Evolutionary conservation across 2,888 invertebrate genomes (phyloP), one percentile per base, ranked within the genome.

Genomic region (Monochamus alternatus): DNA sequence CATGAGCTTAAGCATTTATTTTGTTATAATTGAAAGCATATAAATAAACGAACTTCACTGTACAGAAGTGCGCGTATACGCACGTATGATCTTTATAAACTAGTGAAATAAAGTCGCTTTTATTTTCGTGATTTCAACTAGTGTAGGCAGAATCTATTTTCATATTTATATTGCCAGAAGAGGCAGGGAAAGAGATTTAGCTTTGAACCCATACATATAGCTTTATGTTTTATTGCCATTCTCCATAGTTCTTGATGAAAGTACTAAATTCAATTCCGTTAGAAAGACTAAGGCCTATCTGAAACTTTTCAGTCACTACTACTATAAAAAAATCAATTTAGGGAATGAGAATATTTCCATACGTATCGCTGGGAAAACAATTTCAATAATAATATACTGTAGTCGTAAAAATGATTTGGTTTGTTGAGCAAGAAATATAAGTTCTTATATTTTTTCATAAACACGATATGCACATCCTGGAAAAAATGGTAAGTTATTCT

Each of bases 301-400:
- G 63, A 79, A 81, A 71, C 75, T 80, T 75, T 75, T 73, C 70
- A 55, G 55, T 73, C 66, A 43, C 73, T 74, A 64, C 73, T 75
- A 81, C 80, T 74, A 83, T 83, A 84, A 81, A 84, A 84, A 84
- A 84, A 84, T 86, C 86, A 86, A 86, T 86, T 82, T 85, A 78
- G 78, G 79, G 85, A 85, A 85, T 86, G 84, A 85, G 83, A 84
- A 83, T 84, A 86, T 86, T 86, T 82, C 83, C 85, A 85, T 86
- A 84, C 80, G 81, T 83, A 84, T 84, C 84, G 5, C 55, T 80
- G 73, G 82, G 78, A 81, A 81, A 82, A 75, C 75, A 82, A 82
- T 83, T 81, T 78, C 78, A 78, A 81, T 83, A 81, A 83, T 81
- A 81, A 76, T 75, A 78, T 77, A 71, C 31, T 52, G 52, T 43